Base-by-base conservation (phyloP, 2,797 vertebrate species). In the Centroberyx gerrardi region DNA sequence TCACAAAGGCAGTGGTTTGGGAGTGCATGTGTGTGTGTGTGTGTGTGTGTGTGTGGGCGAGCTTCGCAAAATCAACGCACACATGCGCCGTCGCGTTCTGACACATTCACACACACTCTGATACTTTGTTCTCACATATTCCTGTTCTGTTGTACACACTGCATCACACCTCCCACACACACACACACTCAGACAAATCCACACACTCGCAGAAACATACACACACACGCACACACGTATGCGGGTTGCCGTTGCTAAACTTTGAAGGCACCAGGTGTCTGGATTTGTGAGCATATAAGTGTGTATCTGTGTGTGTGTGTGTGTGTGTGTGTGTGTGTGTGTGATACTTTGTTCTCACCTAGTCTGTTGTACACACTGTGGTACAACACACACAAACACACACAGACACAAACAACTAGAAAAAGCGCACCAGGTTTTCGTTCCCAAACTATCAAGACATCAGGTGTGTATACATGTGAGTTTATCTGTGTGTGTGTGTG, bases 1-100 rank as follows among this genome's bases (percentile, higher is more conserved):
- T 85, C 89, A 85, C 62, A 81, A 77, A 79, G 72, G 72, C 72
- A 61, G 44, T 42, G 52, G 80, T 76, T 80, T 69, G 42, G 36
- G 60, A 72, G 60, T 60, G 49, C 54, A 14, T 40, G 52, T 68
- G 51, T 44, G 27, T 65, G 44, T 58, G 44, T 53, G 44, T 49
- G 48, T 52, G n/a, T 56, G 18, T 53, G 56, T 17, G 48, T 3
- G 36, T 4, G 54, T 17, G 62, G 56, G 69, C 0, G 52, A 5
- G 69, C 62, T 36, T 33, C 56, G 63, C 40, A 64, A 61, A 75
- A 77, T 84, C 80, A 42, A 72, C 79, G 78, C 71, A 49, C 72
- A 75, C 74, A 71, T 78, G 58, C 60, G 2, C 62, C 75, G 36
- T 15, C 69, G 75, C 66, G 40, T 64, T 66, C 56, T 2, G 8